Evolutionary conservation across 2,113 vertebrate species (phyloP).

Genomic region (Eleginops maclovinus): DNA sequence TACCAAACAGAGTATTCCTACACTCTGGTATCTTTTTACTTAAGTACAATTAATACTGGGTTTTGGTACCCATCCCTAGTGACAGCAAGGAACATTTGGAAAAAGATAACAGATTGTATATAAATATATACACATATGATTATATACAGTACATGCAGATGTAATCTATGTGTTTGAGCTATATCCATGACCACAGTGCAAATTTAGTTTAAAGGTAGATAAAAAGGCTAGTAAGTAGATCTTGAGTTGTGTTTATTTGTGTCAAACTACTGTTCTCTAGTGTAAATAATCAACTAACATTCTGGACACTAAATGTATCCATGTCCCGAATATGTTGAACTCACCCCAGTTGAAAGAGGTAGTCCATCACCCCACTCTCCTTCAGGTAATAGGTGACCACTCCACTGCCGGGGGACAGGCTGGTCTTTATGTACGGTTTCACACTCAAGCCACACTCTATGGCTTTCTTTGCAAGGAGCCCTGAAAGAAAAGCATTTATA

Average conservation of each 20-base stretch:
- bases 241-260: neutral
- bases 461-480: slow-evolving; percentile 95
- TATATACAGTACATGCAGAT: too few relatives aligned
- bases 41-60: too few relatives aligned
- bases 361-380: slow-evolving; percentile 95
- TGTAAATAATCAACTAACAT: neutral
- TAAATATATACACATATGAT: too few relatives aligned
- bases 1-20: too few relatives aligned
- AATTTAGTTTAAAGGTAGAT: too few relatives aligned
- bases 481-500: slow-evolving; percentile 73
- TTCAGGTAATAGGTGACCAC: slow-evolving; percentile 98
- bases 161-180: too few relatives aligned
- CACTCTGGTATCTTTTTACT: too few relatives aligned
- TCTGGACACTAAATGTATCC: neutral
- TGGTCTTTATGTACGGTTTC: slow-evolving; percentile 98
- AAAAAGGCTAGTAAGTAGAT: neutral
- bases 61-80: too few relatives aligned
- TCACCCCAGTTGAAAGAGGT: slow-evolving; percentile 79
- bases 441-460: slow-evolving; percentile 90
- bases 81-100: too few relatives aligned
- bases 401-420: slow-evolving; percentile 96
- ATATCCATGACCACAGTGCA: too few relatives aligned
- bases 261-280: neutral
- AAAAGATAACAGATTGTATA: too few relatives aligned
- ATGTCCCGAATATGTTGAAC: neutral